Evolutionary conservation across 1,140 invertebrate species (phyloP).

Genomic region (Drosophila willistoni): DNA sequence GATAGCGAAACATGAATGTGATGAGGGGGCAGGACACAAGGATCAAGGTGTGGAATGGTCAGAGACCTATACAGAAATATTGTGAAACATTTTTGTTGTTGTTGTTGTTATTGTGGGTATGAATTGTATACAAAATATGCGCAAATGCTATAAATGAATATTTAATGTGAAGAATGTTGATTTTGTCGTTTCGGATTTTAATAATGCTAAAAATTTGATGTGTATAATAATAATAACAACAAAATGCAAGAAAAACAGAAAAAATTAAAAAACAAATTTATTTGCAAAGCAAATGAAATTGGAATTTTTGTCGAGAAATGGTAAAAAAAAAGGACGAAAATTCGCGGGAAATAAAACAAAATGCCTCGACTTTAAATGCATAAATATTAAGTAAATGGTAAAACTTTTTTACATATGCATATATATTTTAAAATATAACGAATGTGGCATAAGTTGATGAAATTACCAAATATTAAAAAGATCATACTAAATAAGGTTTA

Average conservation of each 20-base stretch:
- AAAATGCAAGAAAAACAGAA: background rate
- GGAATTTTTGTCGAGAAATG: background rate
- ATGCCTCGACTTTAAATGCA: background rate
- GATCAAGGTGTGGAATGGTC: conserved; percentile 1
- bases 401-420: background rate
- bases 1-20: conserved; percentile 11
- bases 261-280: background rate
- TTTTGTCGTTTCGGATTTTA: conserved; percentile 15
- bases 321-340: background rate
- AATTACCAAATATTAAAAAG: no score
- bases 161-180: conserved; percentile 18
- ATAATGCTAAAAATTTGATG: conserved; percentile 9
- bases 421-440: background rate
- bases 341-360: background rate
- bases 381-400: background rate
- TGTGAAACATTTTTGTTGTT: background rate
- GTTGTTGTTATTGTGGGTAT: background rate
- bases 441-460: no score
- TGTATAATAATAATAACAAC: conserved; percentile 11
- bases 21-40: background rate
- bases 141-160: conserved; percentile 25
- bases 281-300: conserved; percentile 10
- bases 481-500: no score
- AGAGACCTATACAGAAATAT: conserved; percentile 18
- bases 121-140: conserved; percentile 15